Conservation (phyloP, 2,113 vertebrate genomes). For the Meles meles region DNA sequence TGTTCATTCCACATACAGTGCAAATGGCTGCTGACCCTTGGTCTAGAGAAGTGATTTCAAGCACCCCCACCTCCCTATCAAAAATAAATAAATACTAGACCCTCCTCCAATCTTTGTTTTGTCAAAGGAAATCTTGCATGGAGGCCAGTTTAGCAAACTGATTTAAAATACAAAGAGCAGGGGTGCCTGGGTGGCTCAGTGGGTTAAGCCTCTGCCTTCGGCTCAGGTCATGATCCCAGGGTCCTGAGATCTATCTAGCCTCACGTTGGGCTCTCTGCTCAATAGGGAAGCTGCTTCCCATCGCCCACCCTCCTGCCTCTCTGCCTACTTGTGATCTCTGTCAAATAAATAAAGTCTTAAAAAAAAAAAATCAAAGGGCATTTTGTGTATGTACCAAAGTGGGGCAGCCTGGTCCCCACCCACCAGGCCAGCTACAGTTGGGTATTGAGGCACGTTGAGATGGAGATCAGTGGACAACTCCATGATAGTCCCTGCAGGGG, state of each 20-base stretch:
- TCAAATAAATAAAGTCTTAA: no score
- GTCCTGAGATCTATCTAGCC: no score
- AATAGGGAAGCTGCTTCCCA: no score
- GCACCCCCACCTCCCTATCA: background rate
- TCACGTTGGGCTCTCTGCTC: no score
- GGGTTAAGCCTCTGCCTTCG: no score
- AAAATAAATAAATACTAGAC: background rate
- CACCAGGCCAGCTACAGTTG: background rate
- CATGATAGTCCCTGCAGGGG: background rate
- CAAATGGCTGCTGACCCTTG: background rate
- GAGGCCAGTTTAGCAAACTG: background rate
- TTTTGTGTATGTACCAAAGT: background rate
- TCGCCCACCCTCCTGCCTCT: no score
- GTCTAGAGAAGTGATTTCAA: constrained; percentile 11
- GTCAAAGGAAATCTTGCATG: background rate
- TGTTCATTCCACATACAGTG: background rate
- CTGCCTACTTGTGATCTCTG: no score
- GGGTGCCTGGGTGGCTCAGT: no score
- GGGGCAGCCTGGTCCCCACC: background rate
- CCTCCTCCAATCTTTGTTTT: background rate
- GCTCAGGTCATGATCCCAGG: no score
- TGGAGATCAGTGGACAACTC: background rate
- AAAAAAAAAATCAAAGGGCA: no score
- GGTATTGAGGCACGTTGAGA: background rate
- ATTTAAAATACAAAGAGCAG: background rate